Evolutionary conservation across 2,888 invertebrate genomes (phyloP), one percentile per base, ranked within the genome.

Genomic region (Holacanthella duospinosa): DNA sequence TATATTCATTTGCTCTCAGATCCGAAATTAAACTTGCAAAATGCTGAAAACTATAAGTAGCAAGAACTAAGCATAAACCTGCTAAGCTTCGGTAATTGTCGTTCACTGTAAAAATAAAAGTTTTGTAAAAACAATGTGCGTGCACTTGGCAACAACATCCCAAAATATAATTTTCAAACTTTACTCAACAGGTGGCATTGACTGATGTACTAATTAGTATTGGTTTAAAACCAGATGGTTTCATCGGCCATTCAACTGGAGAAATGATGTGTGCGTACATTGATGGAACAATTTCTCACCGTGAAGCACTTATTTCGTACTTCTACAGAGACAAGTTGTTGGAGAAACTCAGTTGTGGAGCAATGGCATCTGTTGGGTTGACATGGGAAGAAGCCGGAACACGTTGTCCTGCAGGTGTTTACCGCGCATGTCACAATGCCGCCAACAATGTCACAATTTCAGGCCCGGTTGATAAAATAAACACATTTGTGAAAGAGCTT

Each of bases 201-300:
- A 90, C 93, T 0, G 96, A 97, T 78, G 79, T 92, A 60, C 80
- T 97, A 67, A 83, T 81, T 63, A 80, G 81, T 24, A 75, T 88
- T 27, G 89, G 88, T 66, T 82, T 97, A 48, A 80, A 82, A 61
- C 93, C 96, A 2, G 93, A 95, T 77, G 95, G 95, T 60, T 92
- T 99, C 75, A 82, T 97, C 60, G 97, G 97, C 0, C 97, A 97
- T 79, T 95, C 95, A 24, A 89, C 89, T 19, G 93, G 93, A 26
- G 93, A 93, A 79, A 82, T 90, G 72, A 92, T 92, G 1, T 96
- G 95, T 78, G 95, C 93, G 12, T 96, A 96, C 79, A 94, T 94
- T 24, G 96, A 96, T 80, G 94, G 92, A 16, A 89, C 92, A 55
- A 85, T 97, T 74, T 93, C 92, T 3, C 86, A 88, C 1, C 94